These are phyloP conservation scores for Notolabrus celidotus DNA, from an alignment of 2,797 vertebrate species.

Conservation along the genomic window DNA sequence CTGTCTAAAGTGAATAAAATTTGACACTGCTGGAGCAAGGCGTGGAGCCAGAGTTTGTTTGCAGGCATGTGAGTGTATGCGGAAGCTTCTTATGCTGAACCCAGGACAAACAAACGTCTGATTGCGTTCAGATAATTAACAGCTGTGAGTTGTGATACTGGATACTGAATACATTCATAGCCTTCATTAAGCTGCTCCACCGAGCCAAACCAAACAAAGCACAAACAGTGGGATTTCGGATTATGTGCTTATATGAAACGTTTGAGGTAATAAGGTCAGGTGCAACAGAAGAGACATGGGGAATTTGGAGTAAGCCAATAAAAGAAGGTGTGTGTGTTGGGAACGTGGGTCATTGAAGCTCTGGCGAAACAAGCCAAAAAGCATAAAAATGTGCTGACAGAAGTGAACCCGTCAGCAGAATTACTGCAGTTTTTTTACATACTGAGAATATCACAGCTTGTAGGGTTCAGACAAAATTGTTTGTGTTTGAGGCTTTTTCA, in stretches of 20 bases:
- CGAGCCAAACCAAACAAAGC: constrained; percentile 16
- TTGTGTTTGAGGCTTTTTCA: constrained; percentile 16
- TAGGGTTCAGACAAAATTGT: constrained; percentile 14
- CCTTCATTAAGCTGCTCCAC: constrained; percentile 20
- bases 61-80: background rate
- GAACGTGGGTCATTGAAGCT: constrained; percentile 24
- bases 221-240: constrained; percentile 25
- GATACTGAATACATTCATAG: constrained; percentile 35
- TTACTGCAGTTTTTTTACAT: constrained; percentile 26
- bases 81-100: constrained; percentile 9
- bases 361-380: constrained; percentile 32
- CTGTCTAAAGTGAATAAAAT: constrained; percentile 25
- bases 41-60: constrained; percentile 7
- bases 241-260: constrained; percentile 20
- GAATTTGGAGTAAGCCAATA: constrained; percentile 8
- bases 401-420: constrained; percentile 32
- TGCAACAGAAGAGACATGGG: constrained; percentile 11
- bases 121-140: constrained; percentile 59
- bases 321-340: constrained; percentile 21
- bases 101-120: constrained; percentile 53
- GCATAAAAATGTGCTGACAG: constrained; percentile 3
- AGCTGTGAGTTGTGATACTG: constrained; percentile 32
- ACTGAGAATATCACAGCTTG: constrained; percentile 20
- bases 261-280: constrained; percentile 21
- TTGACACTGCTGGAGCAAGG: background rate